phyloP scores from a whole-genome alignment of 2,797 vertebrate genomes.

The Peromyscus nudipes region DNA sequence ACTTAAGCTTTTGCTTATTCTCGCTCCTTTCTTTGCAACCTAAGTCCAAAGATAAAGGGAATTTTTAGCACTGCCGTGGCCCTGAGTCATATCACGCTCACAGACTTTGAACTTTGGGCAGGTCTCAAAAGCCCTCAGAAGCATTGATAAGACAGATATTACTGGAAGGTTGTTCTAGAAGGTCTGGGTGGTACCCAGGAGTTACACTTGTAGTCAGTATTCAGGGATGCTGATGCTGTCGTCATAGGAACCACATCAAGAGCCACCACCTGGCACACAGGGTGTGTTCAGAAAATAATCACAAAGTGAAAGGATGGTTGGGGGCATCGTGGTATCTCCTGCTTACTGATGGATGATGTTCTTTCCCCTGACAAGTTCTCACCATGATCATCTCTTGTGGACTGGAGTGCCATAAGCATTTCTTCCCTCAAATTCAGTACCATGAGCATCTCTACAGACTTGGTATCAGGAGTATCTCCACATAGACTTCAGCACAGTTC shows the following conservation, averaged over 20 bases:
- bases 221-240: not conserved
- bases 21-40: not conserved
- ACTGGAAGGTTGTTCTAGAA: fast-evolving
- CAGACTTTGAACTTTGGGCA: not conserved
- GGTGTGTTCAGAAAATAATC: not conserved
- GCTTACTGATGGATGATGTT: too few relatives aligned
- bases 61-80: not conserved
- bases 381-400: fast-evolving
- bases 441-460: not conserved
- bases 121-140: not conserved
- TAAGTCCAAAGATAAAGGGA: not conserved
- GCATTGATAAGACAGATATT: not conserved
- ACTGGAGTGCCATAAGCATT: not conserved
- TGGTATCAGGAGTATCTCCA: not conserved
- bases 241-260: not conserved
- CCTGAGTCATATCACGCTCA: not conserved
- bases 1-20: not conserved
- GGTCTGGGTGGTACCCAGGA: not conserved
- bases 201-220: not conserved
- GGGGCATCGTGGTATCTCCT: fast-evolving
- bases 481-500: not conserved
- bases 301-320: too few relatives aligned
- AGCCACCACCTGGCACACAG: fast-evolving
- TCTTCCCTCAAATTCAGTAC: not conserved
- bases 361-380: fast-evolving